Base-by-base conservation (phyloP, 2,888 invertebrate species). In the Himalopsyche anomala region DNA sequence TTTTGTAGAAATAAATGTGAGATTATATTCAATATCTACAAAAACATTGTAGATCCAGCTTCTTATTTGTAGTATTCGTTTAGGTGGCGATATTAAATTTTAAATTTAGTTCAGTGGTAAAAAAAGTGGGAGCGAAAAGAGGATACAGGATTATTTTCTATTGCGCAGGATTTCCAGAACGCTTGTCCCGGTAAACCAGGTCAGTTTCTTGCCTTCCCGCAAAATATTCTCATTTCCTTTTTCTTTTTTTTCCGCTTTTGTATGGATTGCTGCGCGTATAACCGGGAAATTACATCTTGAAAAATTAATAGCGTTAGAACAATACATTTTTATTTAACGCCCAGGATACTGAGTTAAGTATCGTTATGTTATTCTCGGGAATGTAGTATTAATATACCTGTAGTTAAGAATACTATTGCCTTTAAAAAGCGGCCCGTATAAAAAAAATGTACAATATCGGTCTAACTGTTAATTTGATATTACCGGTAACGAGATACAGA, bases 241-340 rank as follows among this genome's bases (percentile, higher is more conserved):
- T 19, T 28, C 4, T 62, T 19, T 62, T 55, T 62, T 51, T 62
- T n/a, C 62, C 19, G 62, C 56, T 56, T 56, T 56, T n/a, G 56
- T n/a, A 56, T 56, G n/a, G 56, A n/a, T 62, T 62, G 62, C 28
- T 62, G 19, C 62, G 62, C 62, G 62, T 62, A 62, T 28, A 62
- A 28, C 62, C 28, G 62, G 62, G 11, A 62, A 62, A 62, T 62
- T 62, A 19, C 11, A 19, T 62, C 62, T 19, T 19, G 28, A 28
- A n/a, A 62, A 62, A 19, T 62, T 19, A 9, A 62, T 28, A 62
- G 62, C 5, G 62, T 28, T 11, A 11, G 19, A 62, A 62, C 62
- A 28, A 28, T 62, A 19, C n/a, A 62, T 62, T 62, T 28, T 19
- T 12, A 55, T 56, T 56, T n/a, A 56, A 1, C 45, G 9, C 8